These are phyloP conservation scores for Tautogolabrus adspersus DNA, from an alignment of 2,113 vertebrate species.

Conservation along the genomic window DNA sequence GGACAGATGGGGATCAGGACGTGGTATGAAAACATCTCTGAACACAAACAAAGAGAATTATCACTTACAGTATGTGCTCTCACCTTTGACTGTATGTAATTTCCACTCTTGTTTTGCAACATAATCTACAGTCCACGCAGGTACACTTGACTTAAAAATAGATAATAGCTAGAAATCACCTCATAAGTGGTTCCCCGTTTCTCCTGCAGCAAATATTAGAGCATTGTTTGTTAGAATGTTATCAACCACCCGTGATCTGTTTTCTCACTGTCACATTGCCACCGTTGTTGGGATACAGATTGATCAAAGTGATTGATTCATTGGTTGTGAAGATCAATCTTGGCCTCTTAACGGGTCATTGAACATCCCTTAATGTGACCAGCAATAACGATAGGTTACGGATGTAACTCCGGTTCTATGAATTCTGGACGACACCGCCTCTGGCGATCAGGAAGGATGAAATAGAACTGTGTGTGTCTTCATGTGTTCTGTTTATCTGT, in stretches of 20 bases:
- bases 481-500: not conserved
- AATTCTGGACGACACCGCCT: too few species aligned
- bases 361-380: constrained; percentile 8
- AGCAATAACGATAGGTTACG: not conserved
- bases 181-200: not conserved
- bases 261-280: not conserved
- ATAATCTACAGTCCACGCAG: not conserved
- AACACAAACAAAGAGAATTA: not conserved
- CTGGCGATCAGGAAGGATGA: too few species aligned
- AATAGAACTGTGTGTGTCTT: not conserved
- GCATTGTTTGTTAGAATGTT: not conserved
- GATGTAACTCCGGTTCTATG: too few species aligned
- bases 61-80: not conserved
- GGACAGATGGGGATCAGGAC: constrained; percentile 98
- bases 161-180: constrained; percentile 2
- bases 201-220: not conserved
- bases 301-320: constrained; percentile 12
- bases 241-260: not conserved
- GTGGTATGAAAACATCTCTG: constrained; percentile 85
- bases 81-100: not conserved
- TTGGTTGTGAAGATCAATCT: constrained; percentile 20
- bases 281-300: constrained; percentile 5
- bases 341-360: constrained; percentile 42
- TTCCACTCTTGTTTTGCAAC: not conserved
- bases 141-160: constrained; percentile 2